Evolutionary conservation across 2,888 invertebrate species (phyloP), one percentile per base, ranked within the genome.

Genomic region (Zygogramma bicolorata): DNA sequence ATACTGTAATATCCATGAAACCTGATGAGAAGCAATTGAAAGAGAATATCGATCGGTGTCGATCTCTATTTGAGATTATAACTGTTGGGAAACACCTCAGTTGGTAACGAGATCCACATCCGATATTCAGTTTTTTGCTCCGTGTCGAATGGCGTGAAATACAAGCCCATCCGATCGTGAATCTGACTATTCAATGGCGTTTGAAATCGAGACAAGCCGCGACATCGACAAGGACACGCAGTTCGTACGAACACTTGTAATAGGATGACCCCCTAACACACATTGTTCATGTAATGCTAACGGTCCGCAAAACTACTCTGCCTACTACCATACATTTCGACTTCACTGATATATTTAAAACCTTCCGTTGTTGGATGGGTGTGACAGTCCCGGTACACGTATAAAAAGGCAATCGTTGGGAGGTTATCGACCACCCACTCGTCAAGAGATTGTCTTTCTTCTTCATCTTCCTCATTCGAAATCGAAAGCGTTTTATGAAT

Each of bases 241-340:
- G n/a, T 63, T 63, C 8, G 40, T 29, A 46, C 46, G 20, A 46
- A 49, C 22, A 63, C 63, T 63, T 40, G 63, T 63, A 40, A 15
- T 46, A 46, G 49, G 31, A 63, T 63, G 63, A 63, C 63, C 63
- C 63, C 15, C 20, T 63, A 46, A 63, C 63, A 63, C 46, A 63
- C 63, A 63, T 63, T 29, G 34, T 63, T 63, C 46, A 63, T 63
- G 46, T 63, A 63, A 63, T 63, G 27, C 63, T 63, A 63, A 63
- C 63, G 63, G 63, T 63, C 40, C 22, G 27, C 46, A 18, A 15
- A 31, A 46, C 27, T 31, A 63, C 20, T 46, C 40, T 40, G 63
- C 63, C 63, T 63, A 63, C 63, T 63, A 46, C 53, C 53, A 27
- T 53, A n/a, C 27, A 53, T n/a, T 53, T 53, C 1, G 25, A 53